phyloP scores from a whole-genome alignment of 2,113 vertebrate species.

The Lamprotornis superbus region DNA sequence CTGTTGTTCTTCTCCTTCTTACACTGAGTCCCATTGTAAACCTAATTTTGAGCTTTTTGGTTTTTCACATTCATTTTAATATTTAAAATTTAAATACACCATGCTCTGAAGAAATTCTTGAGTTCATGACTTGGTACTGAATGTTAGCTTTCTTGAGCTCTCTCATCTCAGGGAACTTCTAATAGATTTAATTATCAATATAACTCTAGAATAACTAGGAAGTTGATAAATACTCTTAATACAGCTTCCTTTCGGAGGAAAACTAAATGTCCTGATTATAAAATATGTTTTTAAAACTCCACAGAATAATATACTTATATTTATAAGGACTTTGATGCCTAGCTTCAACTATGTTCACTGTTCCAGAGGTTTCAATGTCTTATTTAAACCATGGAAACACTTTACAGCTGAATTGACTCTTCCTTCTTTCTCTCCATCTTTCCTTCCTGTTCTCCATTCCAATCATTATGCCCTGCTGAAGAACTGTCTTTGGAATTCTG shows the following conservation, averaged over 20 bases:
- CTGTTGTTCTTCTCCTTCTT: neutral
- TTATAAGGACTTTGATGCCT: neutral
- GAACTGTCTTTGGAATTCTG: neutral
- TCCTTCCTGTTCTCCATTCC: neutral
- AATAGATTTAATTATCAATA: neutral
- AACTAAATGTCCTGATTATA: neutral
- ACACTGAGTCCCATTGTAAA: neutral
- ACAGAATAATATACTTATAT: neutral
- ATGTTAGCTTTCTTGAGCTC: neutral
- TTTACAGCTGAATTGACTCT: neutral
- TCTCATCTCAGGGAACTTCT: neutral
- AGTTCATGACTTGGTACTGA: neutral
- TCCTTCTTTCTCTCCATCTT: neutral
- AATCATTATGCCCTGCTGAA: neutral
- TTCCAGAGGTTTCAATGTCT: neutral
- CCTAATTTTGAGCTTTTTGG: neutral
- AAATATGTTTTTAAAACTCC: neutral
- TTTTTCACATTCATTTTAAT: neutral
- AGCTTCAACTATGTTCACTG: neutral
- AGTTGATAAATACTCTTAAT: neutral
- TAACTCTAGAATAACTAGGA: neutral
- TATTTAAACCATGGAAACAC: neutral
- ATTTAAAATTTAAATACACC: neutral
- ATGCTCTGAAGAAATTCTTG: neutral
- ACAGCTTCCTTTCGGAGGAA: neutral